phyloP scores from a whole-genome alignment of 2,797 vertebrate genomes.

The Tolypeutes matacus region DNA sequence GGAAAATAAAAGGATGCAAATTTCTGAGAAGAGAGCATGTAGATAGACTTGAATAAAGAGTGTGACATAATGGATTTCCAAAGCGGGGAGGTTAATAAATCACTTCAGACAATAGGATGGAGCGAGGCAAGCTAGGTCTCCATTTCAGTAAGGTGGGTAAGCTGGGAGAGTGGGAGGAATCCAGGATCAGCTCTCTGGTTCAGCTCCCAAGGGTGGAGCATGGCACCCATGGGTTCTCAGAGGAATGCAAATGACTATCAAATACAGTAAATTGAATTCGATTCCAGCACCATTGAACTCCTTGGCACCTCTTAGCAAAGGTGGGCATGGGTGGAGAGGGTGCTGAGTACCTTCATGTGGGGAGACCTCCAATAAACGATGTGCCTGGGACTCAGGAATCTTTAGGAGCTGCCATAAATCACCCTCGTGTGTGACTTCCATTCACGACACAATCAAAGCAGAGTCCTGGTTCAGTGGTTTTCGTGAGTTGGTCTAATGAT shows the following conservation, averaged over 20 bases:
- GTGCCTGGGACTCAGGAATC: neutral
- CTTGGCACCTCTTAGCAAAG: neutral
- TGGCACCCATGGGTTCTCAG: neutral
- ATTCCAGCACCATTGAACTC: neutral
- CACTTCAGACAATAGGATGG: neutral
- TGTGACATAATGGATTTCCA: neutral
- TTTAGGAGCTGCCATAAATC: neutral
- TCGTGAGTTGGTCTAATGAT: constrained; percentile 70
- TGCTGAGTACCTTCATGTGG: neutral
- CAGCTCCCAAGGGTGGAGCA: too few relatives aligned
- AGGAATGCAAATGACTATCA: neutral
- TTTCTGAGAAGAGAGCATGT: neutral
- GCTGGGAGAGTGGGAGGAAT: rapidly evolving
- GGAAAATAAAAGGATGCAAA: neutral
- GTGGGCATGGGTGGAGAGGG: neutral
- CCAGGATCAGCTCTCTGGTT: neutral
- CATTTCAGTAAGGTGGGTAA: neutral
- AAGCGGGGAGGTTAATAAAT: neutral
- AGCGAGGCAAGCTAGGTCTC: neutral
- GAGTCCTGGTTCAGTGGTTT: constrained; percentile 44
- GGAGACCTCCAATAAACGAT: neutral
- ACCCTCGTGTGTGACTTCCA: constrained; percentile 16
- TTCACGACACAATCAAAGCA: constrained; percentile 56
- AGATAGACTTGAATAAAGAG: neutral
- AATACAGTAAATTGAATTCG: neutral